Base-by-base conservation (phyloP, 1,140 invertebrate species). In the Lanistes nyassanus region DNA sequence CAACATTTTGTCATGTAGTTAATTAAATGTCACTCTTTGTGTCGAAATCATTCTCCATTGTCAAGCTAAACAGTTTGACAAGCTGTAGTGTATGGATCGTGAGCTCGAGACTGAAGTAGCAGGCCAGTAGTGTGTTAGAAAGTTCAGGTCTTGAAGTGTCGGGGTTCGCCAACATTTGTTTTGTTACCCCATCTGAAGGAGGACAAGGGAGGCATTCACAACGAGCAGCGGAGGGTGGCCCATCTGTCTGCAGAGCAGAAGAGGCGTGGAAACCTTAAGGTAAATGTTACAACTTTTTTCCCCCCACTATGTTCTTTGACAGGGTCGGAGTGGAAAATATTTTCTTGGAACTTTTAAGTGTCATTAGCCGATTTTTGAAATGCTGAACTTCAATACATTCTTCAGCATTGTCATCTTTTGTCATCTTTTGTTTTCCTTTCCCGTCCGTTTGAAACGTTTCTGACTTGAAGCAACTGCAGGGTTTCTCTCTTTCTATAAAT, bases 241-340 rank as follows among this genome's bases (percentile, higher is more conserved):
- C 98, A 99, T 88, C 95, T 98, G 76, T 97, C 98, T 88, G 97
- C 98, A 0, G 98, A 99, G 88, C 97, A 99, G 90, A 99, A 99
- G 88, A 92, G 98, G 47, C 92, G 98, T 55, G 97, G 96, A 86
- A 98, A 98, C 86, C 98, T 99, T 80, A 99, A 99, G 85, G 90
- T 90, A 79, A 67, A 62, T 26, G 64, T 73, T 26, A 36, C 21
- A 39, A 16, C 64, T 26, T 39, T 47, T 64, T 62, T 47, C 23
- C 55, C 36, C 31, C 47, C 1, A 11, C 47, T 31, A 26, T 3
- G 19, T n/a, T 56, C 11, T 67, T 72, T 74, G n/a, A 19, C 29
- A 26, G 11, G 29, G 11, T n/a, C 29, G 34, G 23, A 13, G 19
- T 26, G n/a, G n/a, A n/a, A n/a, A n/a, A n/a, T n/a, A n/a, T n/a